A percentile compares a stretch with the other conserved stretches of the same genome.
These are phyloP conservation scores for Tenthredo notha DNA, from an alignment of 2,888 invertebrate genomes.

Conservation along the genomic window DNA sequence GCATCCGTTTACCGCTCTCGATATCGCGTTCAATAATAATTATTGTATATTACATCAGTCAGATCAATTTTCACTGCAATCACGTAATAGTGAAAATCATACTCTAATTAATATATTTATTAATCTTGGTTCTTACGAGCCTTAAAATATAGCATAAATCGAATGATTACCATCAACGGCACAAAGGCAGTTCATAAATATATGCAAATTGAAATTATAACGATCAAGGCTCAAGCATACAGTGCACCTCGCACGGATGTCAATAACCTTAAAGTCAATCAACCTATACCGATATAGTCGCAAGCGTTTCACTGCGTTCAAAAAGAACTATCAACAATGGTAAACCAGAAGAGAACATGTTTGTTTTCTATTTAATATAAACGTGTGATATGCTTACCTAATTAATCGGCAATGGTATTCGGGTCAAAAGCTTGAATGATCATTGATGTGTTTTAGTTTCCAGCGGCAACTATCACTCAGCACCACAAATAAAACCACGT, in stretches of 20 bases:
- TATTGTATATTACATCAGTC: not conserved
- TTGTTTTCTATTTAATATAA: not conserved
- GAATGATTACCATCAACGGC: not conserved
- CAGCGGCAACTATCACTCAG: slow-evolving; percentile 16
- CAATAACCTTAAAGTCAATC: slow-evolving; percentile 24
- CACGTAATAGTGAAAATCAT: not conserved
- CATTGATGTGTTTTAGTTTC: not conserved
- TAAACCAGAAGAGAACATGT: not conserved
- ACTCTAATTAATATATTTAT: not conserved
- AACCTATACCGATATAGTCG: not conserved
- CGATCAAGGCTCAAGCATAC: not conserved
- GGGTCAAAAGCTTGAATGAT: not conserved
- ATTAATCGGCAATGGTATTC: not conserved
- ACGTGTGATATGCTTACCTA: not conserved
- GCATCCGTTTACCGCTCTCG: not conserved
- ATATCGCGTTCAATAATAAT: not conserved
- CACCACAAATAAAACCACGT: slow-evolving; percentile 27
- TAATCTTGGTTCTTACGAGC: not conserved
- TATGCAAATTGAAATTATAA: slow-evolving; percentile 10
- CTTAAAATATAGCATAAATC: not conserved
- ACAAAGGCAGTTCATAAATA: not conserved
- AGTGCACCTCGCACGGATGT: slow-evolving; percentile 7
- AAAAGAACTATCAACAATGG: not conserved
- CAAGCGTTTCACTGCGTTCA: not conserved
- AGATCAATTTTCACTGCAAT: not conserved